These are phyloP conservation scores for Leptinotarsa haldemani DNA, from an alignment of 2,888 invertebrate genomes.

Conservation along the genomic window DNA sequence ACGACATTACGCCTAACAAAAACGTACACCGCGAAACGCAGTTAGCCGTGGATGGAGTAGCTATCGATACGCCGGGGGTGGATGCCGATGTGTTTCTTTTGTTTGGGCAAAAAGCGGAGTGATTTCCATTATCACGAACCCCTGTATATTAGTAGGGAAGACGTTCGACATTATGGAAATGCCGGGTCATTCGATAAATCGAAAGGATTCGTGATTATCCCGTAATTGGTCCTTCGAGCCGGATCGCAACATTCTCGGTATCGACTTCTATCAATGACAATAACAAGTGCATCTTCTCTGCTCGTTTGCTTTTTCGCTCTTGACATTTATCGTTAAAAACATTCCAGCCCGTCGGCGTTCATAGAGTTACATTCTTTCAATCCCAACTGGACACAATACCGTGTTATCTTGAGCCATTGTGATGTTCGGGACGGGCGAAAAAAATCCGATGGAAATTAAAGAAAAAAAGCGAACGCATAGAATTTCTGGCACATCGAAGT, in stretches of 20 bases:
- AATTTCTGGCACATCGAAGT: conserved; percentile 48
- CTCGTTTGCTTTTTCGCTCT: not conserved
- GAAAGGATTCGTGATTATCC: not conserved
- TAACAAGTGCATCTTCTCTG: not conserved
- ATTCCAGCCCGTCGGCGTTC: conserved; percentile 31
- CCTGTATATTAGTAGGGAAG: not conserved
- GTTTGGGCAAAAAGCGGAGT: conserved; percentile 8
- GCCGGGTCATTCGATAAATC: not conserved
- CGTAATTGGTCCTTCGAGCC: conserved; percentile 11
- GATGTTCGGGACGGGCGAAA: conserved; percentile 23
- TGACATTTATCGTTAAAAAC: conserved; percentile 25
- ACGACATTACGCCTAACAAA: conserved; percentile 60
- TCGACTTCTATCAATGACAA: not conserved
- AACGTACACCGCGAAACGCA: conserved; percentile 40
- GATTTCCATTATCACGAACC: not conserved
- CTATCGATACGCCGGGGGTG: conserved; percentile 19
- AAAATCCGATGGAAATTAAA: conserved; percentile 35
- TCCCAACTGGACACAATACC: conserved; percentile 37
- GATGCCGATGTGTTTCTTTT: conserved; percentile 1
- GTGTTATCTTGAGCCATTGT: conserved; percentile 37
- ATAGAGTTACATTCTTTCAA: conserved; percentile 37
- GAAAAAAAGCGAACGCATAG: conserved; percentile 43
- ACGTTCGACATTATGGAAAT: not conserved
- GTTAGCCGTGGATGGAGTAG: conserved; percentile 24
- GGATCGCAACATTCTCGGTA: not conserved